A percentile compares a stretch with the other conserved stretches of the same genome.
phyloP scores from a whole-genome alignment of 2,113 vertebrate species.

The Oncorhynchus masou region DNA sequence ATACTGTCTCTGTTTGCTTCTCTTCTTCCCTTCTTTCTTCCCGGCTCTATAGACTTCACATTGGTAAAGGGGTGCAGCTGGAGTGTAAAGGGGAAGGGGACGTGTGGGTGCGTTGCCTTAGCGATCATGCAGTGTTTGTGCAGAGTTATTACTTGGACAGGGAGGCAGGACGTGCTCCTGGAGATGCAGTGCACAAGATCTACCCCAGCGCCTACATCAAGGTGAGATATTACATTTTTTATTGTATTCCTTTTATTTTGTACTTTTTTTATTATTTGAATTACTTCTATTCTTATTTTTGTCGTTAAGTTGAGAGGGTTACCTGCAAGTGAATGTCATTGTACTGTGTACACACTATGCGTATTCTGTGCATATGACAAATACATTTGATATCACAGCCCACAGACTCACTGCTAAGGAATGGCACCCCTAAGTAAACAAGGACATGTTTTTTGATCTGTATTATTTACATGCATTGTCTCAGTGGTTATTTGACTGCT shows the following conservation, averaged over 20 bases:
- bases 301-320: too few relatives aligned
- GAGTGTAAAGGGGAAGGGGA: slow-evolving; percentile 98
- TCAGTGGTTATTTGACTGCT: not conserved
- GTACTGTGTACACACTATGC: too few relatives aligned
- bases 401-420: not conserved
- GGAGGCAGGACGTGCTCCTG: slow-evolving; percentile 92
- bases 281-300: too few relatives aligned
- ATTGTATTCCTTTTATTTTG: too few relatives aligned
- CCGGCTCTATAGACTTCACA: slow-evolving; percentile 81
- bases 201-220: slow-evolving; percentile 98
- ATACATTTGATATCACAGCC: too few relatives aligned
- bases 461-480: not conserved
- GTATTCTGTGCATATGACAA: too few relatives aligned
- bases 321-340: too few relatives aligned
- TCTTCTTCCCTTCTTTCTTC: not conserved
- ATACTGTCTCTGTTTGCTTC: not conserved
- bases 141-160: slow-evolving; percentile 98
- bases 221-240: slow-evolving; percentile 63
- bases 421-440: not conserved
- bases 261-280: too few relatives aligned
- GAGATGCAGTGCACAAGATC: slow-evolving; percentile 97
- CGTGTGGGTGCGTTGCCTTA: slow-evolving; percentile 96
- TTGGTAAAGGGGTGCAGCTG: slow-evolving; percentile 95
- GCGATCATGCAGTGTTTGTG: slow-evolving; percentile 95
- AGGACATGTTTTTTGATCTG: not conserved